Evolutionary conservation across 1,140 invertebrate genomes (phyloP).

Genomic region (Meloidogyne floridensis): DNA sequence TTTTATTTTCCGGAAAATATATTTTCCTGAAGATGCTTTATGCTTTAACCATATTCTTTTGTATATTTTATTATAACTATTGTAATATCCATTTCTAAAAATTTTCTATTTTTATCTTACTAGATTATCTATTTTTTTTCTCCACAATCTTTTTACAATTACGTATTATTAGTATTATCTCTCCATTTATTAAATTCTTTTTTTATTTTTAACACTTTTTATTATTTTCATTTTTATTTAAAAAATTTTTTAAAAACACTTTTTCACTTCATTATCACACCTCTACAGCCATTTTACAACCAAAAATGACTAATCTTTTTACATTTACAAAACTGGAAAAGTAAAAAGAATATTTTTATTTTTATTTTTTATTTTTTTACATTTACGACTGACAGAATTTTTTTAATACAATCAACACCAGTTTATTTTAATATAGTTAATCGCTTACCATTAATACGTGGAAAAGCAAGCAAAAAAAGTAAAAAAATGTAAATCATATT

Average conservation of each 20-base stretch:
- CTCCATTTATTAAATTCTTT: no score
- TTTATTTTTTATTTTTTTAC: no score
- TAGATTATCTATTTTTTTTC: no score
- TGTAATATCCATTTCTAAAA: no score
- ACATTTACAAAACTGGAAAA: not conserved
- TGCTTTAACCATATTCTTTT: no score
- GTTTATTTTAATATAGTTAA: not conserved
- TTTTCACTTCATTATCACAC: constrained; percentile 2
- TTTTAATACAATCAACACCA: not conserved
- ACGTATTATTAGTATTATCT: no score
- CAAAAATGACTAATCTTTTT: not conserved
- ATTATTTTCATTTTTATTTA: not conserved
- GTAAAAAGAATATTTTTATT: not conserved
- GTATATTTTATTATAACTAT: no score
- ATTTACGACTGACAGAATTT: not conserved
- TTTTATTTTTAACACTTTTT: not conserved
- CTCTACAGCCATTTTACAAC: not conserved
- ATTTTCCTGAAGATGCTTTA: no score
- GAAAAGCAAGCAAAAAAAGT: not conserved
- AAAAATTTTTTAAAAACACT: not conserved
- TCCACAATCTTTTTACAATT: no score
- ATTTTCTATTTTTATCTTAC: no score
- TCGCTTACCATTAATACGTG: not conserved
- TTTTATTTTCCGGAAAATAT: no score
- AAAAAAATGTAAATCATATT: not conserved